phyloP scores from a whole-genome alignment of 2,797 vertebrate species.

The Prionace glauca region DNA sequence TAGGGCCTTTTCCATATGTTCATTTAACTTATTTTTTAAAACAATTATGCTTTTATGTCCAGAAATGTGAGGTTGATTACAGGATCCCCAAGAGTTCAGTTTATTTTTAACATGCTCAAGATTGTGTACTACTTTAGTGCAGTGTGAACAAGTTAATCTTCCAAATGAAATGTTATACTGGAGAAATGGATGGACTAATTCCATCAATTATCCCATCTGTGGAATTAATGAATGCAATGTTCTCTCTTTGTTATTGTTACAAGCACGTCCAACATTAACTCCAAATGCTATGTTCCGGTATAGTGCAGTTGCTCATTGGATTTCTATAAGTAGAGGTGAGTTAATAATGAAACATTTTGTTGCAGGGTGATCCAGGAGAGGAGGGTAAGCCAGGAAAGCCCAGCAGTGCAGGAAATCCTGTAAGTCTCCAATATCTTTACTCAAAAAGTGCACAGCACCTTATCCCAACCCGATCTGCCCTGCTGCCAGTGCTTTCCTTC shows the following conservation, averaged over 20 bases:
- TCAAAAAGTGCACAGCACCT: background rate
- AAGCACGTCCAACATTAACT: background rate
- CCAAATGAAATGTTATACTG: background rate
- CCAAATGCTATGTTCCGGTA: background rate
- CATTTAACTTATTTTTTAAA: background rate
- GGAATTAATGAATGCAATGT: background rate
- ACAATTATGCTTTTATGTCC: background rate
- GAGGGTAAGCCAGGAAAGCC: background rate
- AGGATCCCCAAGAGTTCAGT: background rate
- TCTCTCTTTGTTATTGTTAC: background rate
- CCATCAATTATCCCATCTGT: background rate
- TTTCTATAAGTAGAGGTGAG: background rate
- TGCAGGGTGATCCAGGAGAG: conserved; percentile 16
- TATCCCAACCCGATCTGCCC: background rate
- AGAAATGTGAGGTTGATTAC: background rate
- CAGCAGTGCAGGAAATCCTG: background rate
- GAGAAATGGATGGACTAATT: background rate
- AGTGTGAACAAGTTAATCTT: background rate
- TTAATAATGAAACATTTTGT: background rate
- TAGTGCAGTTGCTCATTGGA: background rate
- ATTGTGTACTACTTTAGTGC: background rate
- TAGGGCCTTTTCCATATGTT: background rate
- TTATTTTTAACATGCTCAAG: background rate
- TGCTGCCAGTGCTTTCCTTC: background rate
- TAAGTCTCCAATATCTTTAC: background rate